Conservation (phyloP, 2,113 vertebrate species). For the Seriola dumerili region DNA sequence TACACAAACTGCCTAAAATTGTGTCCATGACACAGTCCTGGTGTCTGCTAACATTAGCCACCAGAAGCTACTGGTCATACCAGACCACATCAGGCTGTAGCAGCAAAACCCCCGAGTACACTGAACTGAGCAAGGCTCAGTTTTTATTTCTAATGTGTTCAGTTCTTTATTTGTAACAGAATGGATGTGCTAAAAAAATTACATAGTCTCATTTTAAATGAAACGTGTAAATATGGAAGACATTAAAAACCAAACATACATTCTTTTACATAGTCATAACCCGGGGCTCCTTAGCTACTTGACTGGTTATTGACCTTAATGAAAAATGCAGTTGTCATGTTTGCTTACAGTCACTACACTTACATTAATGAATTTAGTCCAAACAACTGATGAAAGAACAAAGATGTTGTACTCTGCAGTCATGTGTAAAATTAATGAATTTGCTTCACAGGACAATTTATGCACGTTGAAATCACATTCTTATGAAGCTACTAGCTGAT, state of each 20-base stretch:
- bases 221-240: background rate
- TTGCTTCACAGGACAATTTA: constrained; percentile 1
- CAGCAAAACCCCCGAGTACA: background rate
- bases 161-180: background rate
- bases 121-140: background rate
- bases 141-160: background rate
- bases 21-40: too few relatives aligned
- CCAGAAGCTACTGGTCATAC: background rate
- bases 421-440: constrained; percentile 37
- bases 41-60: background rate
- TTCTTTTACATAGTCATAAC: background rate
- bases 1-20: too few relatives aligned
- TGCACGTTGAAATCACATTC: constrained; percentile 6
- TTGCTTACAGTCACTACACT: constrained; percentile 20
- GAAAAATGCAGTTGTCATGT: constrained; percentile 24
- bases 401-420: background rate
- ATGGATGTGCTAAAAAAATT: background rate
- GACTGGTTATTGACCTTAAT: constrained; percentile 12
- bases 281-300: background rate
- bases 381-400: constrained; percentile 6
- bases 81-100: background rate
- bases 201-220: background rate
- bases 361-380: constrained; percentile 20
- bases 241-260: background rate
- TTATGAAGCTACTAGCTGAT: background rate